A percentile compares a stretch with the other conserved stretches of the same genome.
Evolutionary conservation across 2,888 invertebrate genomes (phyloP).

Genomic region (Lagria hirta): DNA sequence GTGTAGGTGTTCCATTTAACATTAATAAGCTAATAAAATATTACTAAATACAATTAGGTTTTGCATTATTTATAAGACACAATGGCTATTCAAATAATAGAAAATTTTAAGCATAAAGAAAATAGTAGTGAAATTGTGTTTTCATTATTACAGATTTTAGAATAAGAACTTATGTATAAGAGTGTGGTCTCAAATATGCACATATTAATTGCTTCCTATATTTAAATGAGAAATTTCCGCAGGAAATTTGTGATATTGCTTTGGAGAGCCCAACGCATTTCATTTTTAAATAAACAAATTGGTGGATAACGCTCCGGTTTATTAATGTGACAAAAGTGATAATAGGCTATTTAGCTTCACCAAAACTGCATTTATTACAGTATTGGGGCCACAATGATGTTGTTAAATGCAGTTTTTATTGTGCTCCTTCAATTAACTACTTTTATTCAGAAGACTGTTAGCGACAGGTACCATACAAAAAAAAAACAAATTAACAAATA

Average conservation of each 20-base stretch:
- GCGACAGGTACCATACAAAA: slow-evolving; percentile 9
- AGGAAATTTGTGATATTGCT: slow-evolving; percentile 24
- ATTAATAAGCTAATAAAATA: too few relatives aligned
- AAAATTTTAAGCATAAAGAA: too few relatives aligned
- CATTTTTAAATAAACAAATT: slow-evolving; percentile 13
- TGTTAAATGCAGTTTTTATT: slow-evolving; percentile 2
- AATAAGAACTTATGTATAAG: too few relatives aligned
- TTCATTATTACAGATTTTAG: too few relatives aligned
- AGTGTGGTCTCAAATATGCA: slow-evolving; percentile 23
- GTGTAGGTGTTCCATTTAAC: too few relatives aligned
- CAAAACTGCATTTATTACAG: too few relatives aligned
- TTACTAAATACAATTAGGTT: too few relatives aligned
- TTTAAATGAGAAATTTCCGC: slow-evolving; percentile 24
- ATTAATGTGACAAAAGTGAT: too few relatives aligned
- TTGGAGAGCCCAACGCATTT: slow-evolving; percentile 10
- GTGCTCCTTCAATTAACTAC: background rate
- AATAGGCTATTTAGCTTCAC: background rate
- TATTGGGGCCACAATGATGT: slow-evolving; percentile 1
- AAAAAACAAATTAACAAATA: too few relatives aligned
- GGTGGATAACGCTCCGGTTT: slow-evolving; percentile 10
- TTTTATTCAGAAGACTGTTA: slow-evolving; percentile 3
- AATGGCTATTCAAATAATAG: too few relatives aligned
- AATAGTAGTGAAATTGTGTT: too few relatives aligned
- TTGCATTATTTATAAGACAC: too few relatives aligned
- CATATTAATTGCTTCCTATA: slow-evolving; percentile 25